These are phyloP conservation scores for Cristatella mucedo DNA, from an alignment of 2,888 invertebrate species.

Conservation along the genomic window DNA sequence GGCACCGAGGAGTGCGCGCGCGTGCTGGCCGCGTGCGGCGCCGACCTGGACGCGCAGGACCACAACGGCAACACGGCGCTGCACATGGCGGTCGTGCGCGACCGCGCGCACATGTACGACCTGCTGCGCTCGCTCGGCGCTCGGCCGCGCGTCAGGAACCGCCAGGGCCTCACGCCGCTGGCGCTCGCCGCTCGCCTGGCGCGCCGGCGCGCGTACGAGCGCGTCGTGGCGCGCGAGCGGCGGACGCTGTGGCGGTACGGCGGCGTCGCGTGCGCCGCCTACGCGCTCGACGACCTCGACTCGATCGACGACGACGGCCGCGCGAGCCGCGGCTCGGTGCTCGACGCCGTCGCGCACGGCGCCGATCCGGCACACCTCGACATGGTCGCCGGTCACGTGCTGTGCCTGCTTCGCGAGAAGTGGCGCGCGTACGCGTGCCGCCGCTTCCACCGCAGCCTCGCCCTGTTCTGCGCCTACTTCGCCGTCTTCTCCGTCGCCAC, in stretches of 20 bases:
- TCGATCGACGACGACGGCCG: conserved; percentile 78
- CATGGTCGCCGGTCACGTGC: conserved; percentile 78
- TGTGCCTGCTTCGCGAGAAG: conserved; percentile 82
- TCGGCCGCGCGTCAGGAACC: no score
- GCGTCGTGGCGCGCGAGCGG: conserved; percentile 82
- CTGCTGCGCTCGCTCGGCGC: no score
- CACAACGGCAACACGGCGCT: conserved; percentile 88
- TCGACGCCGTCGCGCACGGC: conserved; percentile 89
- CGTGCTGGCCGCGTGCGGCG: conserved; percentile 77
- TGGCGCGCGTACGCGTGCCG: conserved; percentile 78
- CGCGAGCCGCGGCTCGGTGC: conserved; percentile 82
- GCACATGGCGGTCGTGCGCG: conserved; percentile 88
- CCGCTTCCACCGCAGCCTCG: conserved; percentile 81
- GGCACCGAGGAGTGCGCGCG: conserved; percentile 93
- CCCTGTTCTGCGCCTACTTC: conserved; percentile 76
- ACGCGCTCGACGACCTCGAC: conserved; percentile 82
- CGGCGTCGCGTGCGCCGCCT: conserved; percentile 85
- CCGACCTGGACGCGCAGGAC: conserved; percentile 83
- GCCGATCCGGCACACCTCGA: conserved; percentile 80
- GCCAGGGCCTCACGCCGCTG: conserved; percentile 76
- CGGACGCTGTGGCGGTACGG: conserved; percentile 96
- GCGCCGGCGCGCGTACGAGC: conserved; percentile 84
- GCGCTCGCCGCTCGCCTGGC: conserved; percentile 85
- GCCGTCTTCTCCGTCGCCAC: conserved; percentile 72
- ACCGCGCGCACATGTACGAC: conserved; percentile 36